Base-by-base conservation (phyloP, 2,113 vertebrate genomes). In the Labeo rohita region DNA sequence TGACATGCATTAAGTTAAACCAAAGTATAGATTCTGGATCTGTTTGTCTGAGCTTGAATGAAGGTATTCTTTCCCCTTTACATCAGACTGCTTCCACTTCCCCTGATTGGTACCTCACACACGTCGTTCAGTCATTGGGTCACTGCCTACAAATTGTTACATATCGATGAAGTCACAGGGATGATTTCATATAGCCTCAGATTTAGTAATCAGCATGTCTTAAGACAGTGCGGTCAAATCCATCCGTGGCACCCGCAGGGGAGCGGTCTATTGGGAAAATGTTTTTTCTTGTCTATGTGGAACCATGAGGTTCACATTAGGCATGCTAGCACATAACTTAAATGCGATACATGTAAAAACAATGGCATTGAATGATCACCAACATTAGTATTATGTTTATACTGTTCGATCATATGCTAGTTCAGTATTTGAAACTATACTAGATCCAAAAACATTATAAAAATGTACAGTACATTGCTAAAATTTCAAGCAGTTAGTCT, bases 1-100 rank as follows among this genome's bases (percentile, higher is more conserved):
- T 91, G 92, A 92, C 92, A 90, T 90, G 91, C 90, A 92, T 92
- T 92, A 91, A 91, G 89, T 92, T 80, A 89, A 91, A 94, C 85
- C 79, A 75, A 90, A 93, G 89, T 88, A 89, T 91, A 92, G 90
- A 87, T 66, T 63, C 72, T 82, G 36, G 85, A 89, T 85, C 61
- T 88, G 89, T 90, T 90, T 9, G 3, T 2, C 21, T 39, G 21
- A 61, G 21, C 3, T 21, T n/a, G 87, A 86, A 89, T 86, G 79
- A 86, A 61, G 54, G 56, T 88, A 85, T 88, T 88, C 76, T 13
- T 3, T 89, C 84, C 81, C 87, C n/a, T n/a, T 88, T 84, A 87
- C 80, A 86, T 75, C 61, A 36, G 56, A 65, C 70, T 84, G 21
- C 45, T n/a, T 79, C 84, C 43, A 54, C 56, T 63, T 54, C n/a